Evolutionary conservation across 2,113 vertebrate species (phyloP), one percentile per base, ranked within the genome.

Genomic region (Solea solea): DNA sequence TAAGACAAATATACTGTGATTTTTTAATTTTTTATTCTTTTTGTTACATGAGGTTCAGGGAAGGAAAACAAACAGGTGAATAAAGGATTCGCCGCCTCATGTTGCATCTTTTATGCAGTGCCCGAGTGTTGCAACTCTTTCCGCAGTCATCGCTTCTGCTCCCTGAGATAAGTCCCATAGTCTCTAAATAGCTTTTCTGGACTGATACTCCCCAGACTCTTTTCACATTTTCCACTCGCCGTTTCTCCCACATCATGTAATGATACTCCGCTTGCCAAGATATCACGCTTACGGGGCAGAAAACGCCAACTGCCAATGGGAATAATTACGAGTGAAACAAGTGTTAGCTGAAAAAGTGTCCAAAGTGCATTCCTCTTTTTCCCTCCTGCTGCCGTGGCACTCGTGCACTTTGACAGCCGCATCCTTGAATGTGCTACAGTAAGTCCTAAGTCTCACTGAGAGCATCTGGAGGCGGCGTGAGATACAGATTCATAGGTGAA

Each of bases 401-500:
- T 12, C 9, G 8, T 27, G 8, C 66, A 45, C 52, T 54, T 12
- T 11, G 49, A 39, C 46, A 64, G 13, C 48, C 28, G 15, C 50
- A 64, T 15, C 14, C 58, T 52, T 56, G 10, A 69, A 71, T 65
- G 42, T 28, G 49, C 59, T 59, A 44, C 66, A 68, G 48, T 61
- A 46, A 49, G 53, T 58, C 61, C 51, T 16, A 3, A 21, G 59
- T 62, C 64, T 56, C 49, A 27, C 72, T 56, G 49, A 14, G 62
- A 75, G 61, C 57, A 39, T 65, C 46, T 49, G 53, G 55, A 72
- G 69, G 55, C 39, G 42, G 8, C 21, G 2, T 52, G 42, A 67
- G 71, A 64, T 72, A 59, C 57, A 58, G 68, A 84, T 84, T 80
- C 78, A 84, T 84, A 73, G 81, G 44, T 62, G 72, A 75, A 54